phyloP scores from a whole-genome alignment of 2,113 vertebrate species.

The Alectura lathami region DNA sequence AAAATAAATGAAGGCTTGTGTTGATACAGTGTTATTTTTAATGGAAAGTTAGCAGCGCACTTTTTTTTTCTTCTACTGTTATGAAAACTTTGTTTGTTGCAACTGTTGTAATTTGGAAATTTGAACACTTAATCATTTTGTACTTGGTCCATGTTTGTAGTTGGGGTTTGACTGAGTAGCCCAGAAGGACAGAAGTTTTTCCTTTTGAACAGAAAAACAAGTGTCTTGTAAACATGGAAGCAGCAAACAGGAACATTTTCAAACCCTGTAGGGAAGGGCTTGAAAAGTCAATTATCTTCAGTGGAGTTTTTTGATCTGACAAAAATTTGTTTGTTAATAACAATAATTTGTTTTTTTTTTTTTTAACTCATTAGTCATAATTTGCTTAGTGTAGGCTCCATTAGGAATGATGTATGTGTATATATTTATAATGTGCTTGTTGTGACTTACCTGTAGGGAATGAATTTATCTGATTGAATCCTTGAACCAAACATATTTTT shows the following conservation, averaged over 20 bases:
- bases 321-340: too few species aligned
- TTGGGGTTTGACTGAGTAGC: background rate
- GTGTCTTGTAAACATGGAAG: fast-evolving
- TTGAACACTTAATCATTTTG: background rate
- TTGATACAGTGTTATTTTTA: conserved; percentile 22
- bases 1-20: conserved; percentile 33
- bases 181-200: background rate
- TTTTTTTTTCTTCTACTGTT: background rate
- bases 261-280: background rate
- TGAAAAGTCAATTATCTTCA: background rate
- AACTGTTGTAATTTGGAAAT: background rate
- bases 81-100: background rate
- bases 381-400: background rate
- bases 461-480: background rate
- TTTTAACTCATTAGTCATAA: background rate
- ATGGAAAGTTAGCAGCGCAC: background rate
- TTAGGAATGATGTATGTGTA: background rate
- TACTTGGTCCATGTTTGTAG: fast-evolving
- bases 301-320: background rate
- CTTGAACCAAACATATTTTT: background rate
- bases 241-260: background rate
- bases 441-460: background rate
- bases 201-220: background rate
- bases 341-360: background rate
- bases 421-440: background rate